Evolutionary conservation across 2,113 vertebrate species (phyloP).

Genomic region (Lampris megalopsis): DNA sequence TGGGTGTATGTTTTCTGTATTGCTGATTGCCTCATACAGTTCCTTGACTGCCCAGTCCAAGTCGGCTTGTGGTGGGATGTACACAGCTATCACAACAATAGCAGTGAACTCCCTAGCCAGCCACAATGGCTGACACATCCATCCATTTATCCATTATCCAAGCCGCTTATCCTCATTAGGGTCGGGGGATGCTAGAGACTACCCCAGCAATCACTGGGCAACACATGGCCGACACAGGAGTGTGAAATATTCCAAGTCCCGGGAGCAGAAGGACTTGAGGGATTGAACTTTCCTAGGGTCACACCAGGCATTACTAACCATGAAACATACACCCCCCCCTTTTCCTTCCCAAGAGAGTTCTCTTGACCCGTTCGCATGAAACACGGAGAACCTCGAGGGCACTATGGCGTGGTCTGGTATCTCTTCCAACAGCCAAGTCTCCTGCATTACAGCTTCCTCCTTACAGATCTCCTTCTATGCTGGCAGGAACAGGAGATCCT

Average conservation of each 20-base stretch:
- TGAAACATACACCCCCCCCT: not conserved
- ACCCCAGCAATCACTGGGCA: not conserved
- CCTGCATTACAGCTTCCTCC: not conserved
- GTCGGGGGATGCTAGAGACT: no score
- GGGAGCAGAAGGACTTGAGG: no score
- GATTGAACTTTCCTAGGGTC: not conserved
- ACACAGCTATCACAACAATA: not conserved
- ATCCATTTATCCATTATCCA: no score
- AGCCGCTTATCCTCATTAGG: no score
- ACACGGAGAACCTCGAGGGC: not conserved
- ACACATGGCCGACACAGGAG: not conserved
- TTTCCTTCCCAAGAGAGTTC: not conserved
- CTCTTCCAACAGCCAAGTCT: conserved; percentile 10
- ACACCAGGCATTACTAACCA: not conserved
- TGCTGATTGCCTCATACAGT: conserved; percentile 2
- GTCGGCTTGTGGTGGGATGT: conserved; percentile 16
- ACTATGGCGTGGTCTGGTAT: not conserved
- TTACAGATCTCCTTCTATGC: no score
- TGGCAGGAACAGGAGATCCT: conserved; percentile 12
- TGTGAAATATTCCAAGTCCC: conserved; percentile 1
- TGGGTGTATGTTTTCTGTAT: not conserved
- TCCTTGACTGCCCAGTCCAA: not conserved
- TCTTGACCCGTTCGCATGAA: not conserved
- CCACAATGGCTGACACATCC: conserved; percentile 3
- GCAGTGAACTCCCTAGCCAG: not conserved